phyloP scores from a whole-genome alignment of 2,888 invertebrate species.

The Amphipyra tragopoginis region DNA sequence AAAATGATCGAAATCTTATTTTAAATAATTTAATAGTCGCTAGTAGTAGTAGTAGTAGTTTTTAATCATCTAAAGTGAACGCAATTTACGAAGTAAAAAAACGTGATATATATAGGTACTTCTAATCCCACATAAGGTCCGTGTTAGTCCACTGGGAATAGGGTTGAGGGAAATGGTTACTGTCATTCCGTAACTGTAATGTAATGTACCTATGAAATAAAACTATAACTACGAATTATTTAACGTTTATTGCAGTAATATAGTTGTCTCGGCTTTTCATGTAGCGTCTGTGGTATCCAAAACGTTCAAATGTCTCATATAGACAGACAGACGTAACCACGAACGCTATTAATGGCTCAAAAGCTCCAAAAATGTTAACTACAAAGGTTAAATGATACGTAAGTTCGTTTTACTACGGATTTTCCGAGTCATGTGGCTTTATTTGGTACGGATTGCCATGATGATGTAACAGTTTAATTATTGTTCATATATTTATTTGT shows the following conservation, averaged over 20 bases:
- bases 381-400: conserved; percentile 44
- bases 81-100: not conserved
- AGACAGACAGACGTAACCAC: conserved; percentile 29
- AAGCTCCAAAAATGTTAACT: conserved; percentile 44
- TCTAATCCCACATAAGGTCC: conserved; percentile 14
- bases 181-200: conserved; percentile 2
- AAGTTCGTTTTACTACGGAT: conserved; percentile 44
- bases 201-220: conserved; percentile 7
- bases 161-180: conserved; percentile 13
- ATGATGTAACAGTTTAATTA: conserved; percentile 24
- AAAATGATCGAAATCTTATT: too few species aligned
- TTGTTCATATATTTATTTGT: not conserved
- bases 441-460: conserved; percentile 22
- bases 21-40: too few species aligned
- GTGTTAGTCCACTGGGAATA: conserved; percentile 11
- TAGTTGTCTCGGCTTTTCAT: conserved; percentile 8
- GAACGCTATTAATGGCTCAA: conserved; percentile 40
- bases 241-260: conserved; percentile 19
- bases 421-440: conserved; percentile 39
- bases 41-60: too few species aligned
- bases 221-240: conserved; percentile 13
- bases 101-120: not conserved
- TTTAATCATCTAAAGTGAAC: too few species aligned
- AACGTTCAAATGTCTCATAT: conserved; percentile 39
- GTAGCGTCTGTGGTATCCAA: conserved; percentile 6